A percentile compares a stretch with the other conserved stretches of the same genome.
These are phyloP conservation scores for Champsocephalus esox DNA, from an alignment of 2,797 vertebrate species.

Conservation along the genomic window DNA sequence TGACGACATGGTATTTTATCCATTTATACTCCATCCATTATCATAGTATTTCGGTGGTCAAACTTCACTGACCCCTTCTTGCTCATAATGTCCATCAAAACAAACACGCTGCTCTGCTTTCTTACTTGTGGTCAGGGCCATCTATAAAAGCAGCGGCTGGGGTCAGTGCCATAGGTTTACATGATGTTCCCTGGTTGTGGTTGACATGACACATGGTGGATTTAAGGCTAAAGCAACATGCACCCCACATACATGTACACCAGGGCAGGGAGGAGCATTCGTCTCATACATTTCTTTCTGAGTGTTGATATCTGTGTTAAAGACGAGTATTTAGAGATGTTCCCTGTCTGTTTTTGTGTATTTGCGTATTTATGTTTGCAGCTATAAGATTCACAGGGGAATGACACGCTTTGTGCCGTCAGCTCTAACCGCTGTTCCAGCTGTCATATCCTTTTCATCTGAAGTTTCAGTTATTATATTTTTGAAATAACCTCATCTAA, in stretches of 20 bases:
- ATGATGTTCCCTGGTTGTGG: slow-evolving; percentile 43
- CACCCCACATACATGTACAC: slow-evolving; percentile 12
- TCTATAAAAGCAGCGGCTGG: slow-evolving; percentile 48
- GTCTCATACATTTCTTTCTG: background rate
- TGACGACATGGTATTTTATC: slow-evolving; percentile 8
- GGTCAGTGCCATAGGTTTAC: slow-evolving; percentile 59
- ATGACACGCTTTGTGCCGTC: too few species aligned
- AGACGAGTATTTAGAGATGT: background rate
- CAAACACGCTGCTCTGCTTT: slow-evolving; percentile 46
- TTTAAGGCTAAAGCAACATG: slow-evolving; percentile 56
- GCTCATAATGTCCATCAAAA: slow-evolving; percentile 46
- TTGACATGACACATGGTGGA: slow-evolving; percentile 55
- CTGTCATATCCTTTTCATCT: background rate
- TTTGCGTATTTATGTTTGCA: background rate
- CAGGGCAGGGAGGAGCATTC: slow-evolving; percentile 3
- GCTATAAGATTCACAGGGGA: too few species aligned
- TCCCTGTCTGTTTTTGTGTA: background rate
- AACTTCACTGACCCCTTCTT: slow-evolving; percentile 61
- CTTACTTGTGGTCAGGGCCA: slow-evolving; percentile 34
- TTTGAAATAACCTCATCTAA: background rate
- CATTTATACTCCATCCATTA: slow-evolving; percentile 27
- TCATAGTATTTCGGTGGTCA: slow-evolving; percentile 38
- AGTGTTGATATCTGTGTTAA: background rate
- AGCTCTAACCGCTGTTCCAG: too few species aligned
- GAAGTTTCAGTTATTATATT: background rate